phyloP scores from a whole-genome alignment of 2,797 vertebrate species.

The Enteromius paludinosus region DNA sequence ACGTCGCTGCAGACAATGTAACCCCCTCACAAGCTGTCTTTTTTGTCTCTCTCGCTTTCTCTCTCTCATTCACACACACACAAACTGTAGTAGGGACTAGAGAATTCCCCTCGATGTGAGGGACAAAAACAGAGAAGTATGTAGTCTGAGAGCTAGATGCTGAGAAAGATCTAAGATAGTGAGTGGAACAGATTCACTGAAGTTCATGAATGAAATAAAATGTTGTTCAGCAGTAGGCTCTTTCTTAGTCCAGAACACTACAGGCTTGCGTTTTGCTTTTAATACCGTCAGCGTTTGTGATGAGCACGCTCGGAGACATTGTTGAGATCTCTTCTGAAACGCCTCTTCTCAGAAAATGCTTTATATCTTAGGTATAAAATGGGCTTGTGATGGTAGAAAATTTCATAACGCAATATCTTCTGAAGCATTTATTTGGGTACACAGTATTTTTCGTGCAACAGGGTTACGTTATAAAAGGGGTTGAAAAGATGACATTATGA shows the following conservation, averaged over 20 bases:
- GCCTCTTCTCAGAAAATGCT: neutral
- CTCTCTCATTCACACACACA: conserved; percentile 20
- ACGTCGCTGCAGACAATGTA: conserved; percentile 82
- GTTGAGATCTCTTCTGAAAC: neutral
- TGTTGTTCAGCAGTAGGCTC: no score
- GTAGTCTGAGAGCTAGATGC: neutral
- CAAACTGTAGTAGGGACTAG: conserved; percentile 70
- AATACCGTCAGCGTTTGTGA: neutral
- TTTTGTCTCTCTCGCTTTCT: conserved; percentile 74
- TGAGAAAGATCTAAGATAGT: neutral
- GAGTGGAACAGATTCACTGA: conserved; percentile 3
- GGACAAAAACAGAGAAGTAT: conserved; percentile 29
- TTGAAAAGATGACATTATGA: neutral
- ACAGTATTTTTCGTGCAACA: neutral
- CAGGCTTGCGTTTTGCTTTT: neutral
- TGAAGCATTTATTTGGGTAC: neutral
- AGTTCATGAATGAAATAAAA: neutral
- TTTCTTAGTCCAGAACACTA: neutral
- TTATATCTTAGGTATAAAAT: neutral
- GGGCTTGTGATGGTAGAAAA: neutral
- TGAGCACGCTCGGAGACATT: neutral
- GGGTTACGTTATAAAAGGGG: neutral
- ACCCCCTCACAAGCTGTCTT: conserved; percentile 83
- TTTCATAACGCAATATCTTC: neutral
- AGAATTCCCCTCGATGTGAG: conserved; percentile 54